Conservation (phyloP, 2,797 vertebrate species). For the Hirundo rustica region DNA sequence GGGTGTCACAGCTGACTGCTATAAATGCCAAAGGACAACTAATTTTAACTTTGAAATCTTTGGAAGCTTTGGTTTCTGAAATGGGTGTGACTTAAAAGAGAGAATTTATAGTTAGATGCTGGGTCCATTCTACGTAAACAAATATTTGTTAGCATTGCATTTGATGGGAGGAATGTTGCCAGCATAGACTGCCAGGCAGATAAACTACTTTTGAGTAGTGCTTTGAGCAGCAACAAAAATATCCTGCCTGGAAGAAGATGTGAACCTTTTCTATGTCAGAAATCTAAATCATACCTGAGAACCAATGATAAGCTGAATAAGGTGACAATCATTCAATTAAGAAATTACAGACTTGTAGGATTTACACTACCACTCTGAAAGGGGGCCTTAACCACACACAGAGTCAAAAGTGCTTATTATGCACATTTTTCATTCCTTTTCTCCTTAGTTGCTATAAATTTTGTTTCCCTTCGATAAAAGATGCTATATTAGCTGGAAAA, state of each 20-base stretch:
- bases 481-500: neutral
- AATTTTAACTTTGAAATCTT: neutral
- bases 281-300: neutral
- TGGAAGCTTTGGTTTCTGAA: neutral
- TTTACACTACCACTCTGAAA: neutral
- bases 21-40: neutral
- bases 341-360: neutral
- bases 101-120: neutral
- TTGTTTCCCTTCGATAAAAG: neutral
- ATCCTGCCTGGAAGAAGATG: neutral
- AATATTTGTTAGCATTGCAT: neutral
- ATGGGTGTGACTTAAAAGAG: neutral
- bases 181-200: neutral
- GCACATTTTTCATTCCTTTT: conserved; percentile 1
- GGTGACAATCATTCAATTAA: neutral
- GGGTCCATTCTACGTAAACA: neutral
- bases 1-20: neutral
- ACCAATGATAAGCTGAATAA: neutral
- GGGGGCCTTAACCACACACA: neutral
- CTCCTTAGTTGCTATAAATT: neutral
- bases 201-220: neutral
- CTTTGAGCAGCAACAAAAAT: neutral
- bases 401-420: neutral
- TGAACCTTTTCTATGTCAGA: neutral
- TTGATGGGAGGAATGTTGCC: neutral